Conservation (phyloP, 2,113 vertebrate species). For the Phylloscopus whistleri region DNA sequence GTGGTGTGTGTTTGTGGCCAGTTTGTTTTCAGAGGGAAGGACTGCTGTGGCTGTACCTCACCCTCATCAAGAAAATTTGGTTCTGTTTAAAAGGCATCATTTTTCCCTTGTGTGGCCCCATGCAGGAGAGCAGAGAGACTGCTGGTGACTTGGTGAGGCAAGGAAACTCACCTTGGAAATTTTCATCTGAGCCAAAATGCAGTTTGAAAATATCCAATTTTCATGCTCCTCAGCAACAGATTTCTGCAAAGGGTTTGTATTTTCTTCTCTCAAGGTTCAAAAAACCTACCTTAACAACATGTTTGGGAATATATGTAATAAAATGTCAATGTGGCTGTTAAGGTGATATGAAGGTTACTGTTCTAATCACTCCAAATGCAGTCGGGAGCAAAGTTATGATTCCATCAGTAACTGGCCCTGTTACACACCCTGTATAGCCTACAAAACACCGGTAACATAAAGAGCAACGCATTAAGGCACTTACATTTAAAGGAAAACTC, state of each 20-base stretch:
- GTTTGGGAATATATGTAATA: background rate
- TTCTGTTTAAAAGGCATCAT: background rate
- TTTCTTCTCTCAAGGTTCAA: background rate
- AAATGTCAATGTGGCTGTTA: background rate
- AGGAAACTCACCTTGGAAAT: background rate
- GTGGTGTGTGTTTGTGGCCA: background rate
- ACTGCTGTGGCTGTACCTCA: background rate
- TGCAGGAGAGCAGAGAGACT: background rate
- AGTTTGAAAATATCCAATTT: background rate
- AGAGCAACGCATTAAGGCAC: background rate
- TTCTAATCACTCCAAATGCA: slow-evolving; percentile 22
- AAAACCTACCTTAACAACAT: background rate
- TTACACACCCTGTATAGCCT: background rate
- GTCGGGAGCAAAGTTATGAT: background rate
- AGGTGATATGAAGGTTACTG: slow-evolving; percentile 48
- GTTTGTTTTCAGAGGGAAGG: background rate
- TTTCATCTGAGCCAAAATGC: background rate
- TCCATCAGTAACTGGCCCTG: background rate
- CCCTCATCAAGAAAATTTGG: background rate
- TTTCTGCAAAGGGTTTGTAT: background rate
- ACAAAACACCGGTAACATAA: accelerated
- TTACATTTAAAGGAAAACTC: background rate
- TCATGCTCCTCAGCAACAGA: background rate
- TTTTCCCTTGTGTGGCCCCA: background rate
- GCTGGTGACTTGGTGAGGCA: background rate